Evolutionary conservation across 53 echinoderm and acorn worm species (phyloP).

Genomic region (Zoroaster sp.): DNA sequence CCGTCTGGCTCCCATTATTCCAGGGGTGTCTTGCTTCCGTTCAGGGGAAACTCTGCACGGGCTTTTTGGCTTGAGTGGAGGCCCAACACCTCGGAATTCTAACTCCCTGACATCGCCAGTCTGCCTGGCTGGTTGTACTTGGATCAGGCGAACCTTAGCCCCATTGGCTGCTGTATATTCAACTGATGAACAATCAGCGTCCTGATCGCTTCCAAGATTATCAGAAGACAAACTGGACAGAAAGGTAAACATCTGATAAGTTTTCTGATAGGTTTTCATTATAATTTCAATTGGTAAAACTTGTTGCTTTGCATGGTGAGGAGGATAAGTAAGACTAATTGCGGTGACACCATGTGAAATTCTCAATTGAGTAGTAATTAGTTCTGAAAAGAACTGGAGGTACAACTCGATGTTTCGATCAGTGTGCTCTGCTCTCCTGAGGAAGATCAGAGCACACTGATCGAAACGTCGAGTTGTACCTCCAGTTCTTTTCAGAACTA

Average conservation of each 20-base stretch:
- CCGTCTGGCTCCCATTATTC: neutral
- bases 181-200: neutral
- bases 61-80: neutral
- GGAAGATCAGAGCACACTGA: too few species aligned
- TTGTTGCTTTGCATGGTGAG: too few species aligned
- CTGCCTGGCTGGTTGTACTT: neutral
- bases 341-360: too few species aligned
- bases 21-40: neutral
- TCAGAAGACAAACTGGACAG: neutral
- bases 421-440: too few species aligned
- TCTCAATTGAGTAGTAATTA: too few species aligned
- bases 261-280: neutral
- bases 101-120: neutral
- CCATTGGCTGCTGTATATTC: neutral
- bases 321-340: neutral
- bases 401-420: neutral
- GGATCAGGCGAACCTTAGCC: neutral
- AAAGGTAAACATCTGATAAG: neutral
- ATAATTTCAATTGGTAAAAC: too few species aligned
- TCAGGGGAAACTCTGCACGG: neutral
- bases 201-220: neutral
- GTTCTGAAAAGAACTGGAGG: neutral
- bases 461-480: too few species aligned
- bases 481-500: too few species aligned
- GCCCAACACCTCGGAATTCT: neutral